These are phyloP conservation scores for Oriolus oriolus DNA, from an alignment of 2,113 vertebrate species.

Conservation along the genomic window DNA sequence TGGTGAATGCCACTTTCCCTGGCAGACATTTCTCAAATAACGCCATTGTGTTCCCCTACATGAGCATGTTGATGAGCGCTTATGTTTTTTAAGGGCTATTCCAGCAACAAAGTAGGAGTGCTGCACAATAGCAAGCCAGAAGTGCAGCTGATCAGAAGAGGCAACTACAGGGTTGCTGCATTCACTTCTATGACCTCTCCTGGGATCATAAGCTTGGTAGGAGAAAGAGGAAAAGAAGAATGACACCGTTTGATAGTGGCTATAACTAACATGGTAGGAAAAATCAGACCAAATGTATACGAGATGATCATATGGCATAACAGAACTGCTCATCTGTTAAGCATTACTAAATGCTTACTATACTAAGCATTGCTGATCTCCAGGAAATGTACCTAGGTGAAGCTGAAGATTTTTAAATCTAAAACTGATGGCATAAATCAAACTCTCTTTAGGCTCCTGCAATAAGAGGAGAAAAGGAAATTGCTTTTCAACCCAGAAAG, in stretches of 20 bases:
- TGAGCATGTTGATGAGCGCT: background rate
- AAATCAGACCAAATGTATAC: background rate
- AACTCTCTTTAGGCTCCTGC: slow-evolving; percentile 10
- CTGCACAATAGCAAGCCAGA: background rate
- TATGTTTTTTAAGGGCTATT: background rate
- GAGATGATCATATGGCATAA: slow-evolving; percentile 1
- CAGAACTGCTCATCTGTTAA: slow-evolving; percentile 45
- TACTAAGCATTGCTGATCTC: slow-evolving; percentile 25
- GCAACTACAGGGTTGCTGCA: background rate
- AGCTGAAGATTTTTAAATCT: slow-evolving; percentile 54
- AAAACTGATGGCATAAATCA: slow-evolving; percentile 50
- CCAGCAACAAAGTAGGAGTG: background rate
- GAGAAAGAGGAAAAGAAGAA: background rate
- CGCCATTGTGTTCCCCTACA: background rate
- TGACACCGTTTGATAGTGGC: background rate
- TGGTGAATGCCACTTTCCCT: background rate
- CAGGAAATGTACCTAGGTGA: slow-evolving; percentile 61
- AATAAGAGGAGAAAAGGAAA: slow-evolving; percentile 61
- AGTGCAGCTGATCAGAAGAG: background rate
- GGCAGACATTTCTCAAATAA: background rate
- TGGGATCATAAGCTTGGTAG: background rate
- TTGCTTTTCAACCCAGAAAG: slow-evolving; percentile 45
- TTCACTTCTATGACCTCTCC: background rate
- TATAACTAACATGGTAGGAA: background rate
- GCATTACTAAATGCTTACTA: slow-evolving; percentile 19